phyloP scores from a whole-genome alignment of 2,888 invertebrate genomes.

The Acleris literana region DNA sequence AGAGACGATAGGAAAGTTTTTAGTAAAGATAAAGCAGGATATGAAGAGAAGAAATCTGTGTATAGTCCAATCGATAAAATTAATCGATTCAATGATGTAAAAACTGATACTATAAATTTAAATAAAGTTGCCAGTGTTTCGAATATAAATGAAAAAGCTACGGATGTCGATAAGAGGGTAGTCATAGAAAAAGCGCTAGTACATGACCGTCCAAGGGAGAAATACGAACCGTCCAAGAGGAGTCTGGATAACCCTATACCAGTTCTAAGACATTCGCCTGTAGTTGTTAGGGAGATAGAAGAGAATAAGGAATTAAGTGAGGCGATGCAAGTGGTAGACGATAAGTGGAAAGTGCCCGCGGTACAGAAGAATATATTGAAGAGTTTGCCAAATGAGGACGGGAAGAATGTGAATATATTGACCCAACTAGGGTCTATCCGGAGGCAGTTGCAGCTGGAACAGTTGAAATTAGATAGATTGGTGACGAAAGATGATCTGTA shows the following conservation, averaged over 20 bases:
- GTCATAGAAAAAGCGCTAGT: conserved; percentile 53
- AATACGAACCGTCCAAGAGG: conserved; percentile 35
- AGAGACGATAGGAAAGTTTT: too few species aligned
- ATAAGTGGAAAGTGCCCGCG: conserved; percentile 84
- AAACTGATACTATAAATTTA: background rate
- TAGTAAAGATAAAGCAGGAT: too few species aligned
- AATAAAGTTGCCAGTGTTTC: background rate
- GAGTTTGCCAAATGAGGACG: conserved; percentile 70
- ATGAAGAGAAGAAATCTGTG: background rate
- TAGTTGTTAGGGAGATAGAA: conserved; percentile 37
- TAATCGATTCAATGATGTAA: background rate
- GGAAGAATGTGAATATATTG: conserved; percentile 81
- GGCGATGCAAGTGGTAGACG: conserved; percentile 70
- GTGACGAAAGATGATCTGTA: conserved; percentile 50
- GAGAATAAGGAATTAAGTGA: conserved; percentile 57
- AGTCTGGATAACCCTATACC: conserved; percentile 84
- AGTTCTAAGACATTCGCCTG: conserved; percentile 82
- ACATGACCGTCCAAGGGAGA: conserved; percentile 47
- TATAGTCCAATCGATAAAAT: conserved; percentile 2
- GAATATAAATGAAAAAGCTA: conserved; percentile 3
- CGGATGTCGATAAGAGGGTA: conserved; percentile 38
- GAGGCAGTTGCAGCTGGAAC: conserved; percentile 86
- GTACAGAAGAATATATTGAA: conserved; percentile 86
- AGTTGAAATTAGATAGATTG: conserved; percentile 83
- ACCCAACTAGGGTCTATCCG: conserved; percentile 88